Percentiles rank a stretch among this genome's conserved stretches.
phyloP scores from a whole-genome alignment of 2,888 invertebrate genomes.

The Yponomeuta cagnagella region DNA sequence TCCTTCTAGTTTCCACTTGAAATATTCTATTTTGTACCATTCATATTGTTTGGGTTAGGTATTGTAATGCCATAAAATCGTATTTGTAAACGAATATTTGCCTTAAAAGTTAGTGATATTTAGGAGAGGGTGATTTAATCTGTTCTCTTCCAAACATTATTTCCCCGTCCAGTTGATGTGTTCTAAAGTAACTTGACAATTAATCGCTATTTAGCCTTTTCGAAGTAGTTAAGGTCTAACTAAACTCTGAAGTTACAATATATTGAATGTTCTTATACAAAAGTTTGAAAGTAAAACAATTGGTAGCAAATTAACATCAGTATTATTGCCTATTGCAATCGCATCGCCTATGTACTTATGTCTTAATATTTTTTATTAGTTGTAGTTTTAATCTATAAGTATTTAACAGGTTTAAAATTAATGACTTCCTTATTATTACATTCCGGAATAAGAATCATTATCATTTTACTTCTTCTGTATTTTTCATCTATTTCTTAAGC shows the following conservation, averaged over 20 bases:
- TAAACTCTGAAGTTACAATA: not conserved
- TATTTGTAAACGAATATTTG: constrained; percentile 12
- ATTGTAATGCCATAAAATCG: constrained; percentile 11
- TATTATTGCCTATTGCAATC: constrained; percentile 23
- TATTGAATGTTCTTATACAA: not conserved
- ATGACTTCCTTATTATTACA: constrained; percentile 17
- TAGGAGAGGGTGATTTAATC: constrained; percentile 11
- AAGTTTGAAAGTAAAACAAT: constrained; percentile 1
- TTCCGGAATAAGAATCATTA: constrained; percentile 19
- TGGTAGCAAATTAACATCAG: constrained; percentile 20
- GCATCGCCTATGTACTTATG: constrained; percentile 24
- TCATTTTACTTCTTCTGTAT: constrained; percentile 19
- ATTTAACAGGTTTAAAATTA: constrained; percentile 14
- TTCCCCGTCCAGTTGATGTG: constrained; percentile 9
- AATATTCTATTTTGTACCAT: not conserved
- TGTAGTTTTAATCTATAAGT: constrained; percentile 8
- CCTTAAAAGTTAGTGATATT: constrained; percentile 13
- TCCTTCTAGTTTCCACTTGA: constrained; percentile 5
- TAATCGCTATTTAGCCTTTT: not conserved
- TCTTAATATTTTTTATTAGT: constrained; percentile 10
- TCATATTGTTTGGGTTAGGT: not conserved
- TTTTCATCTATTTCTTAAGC: constrained; percentile 18
- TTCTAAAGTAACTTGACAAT: constrained; percentile 7
- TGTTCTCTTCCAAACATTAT: constrained; percentile 9
- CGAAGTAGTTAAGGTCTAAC: not conserved